phyloP scores from a whole-genome alignment of 1,140 invertebrate genomes.

The Teleopsis dalmanni region DNA sequence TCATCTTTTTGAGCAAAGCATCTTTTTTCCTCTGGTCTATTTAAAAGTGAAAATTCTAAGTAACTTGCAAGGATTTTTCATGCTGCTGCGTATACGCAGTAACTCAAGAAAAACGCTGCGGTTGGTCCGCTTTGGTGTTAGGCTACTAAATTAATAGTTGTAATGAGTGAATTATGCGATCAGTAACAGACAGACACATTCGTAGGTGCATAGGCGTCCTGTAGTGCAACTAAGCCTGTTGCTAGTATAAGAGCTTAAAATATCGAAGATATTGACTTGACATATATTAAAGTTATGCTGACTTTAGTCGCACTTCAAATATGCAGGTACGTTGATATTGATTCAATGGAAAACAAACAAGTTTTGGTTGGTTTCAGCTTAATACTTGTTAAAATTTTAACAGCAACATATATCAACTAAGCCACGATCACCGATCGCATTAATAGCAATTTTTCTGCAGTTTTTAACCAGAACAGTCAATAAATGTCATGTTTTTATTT shows the following conservation, averaged over 20 bases:
- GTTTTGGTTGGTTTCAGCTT: not conserved
- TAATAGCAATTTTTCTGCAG: slow-evolving; percentile 1
- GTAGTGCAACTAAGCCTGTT: no score
- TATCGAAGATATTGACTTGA: no score
- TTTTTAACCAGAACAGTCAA: slow-evolving; percentile 8
- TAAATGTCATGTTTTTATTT: slow-evolving; percentile 9
- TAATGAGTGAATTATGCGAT: slow-evolving; percentile 28
- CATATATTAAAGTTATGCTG: no score
- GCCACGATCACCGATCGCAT: slow-evolving; percentile 6
- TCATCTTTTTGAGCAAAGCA: no score
- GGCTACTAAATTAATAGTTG: slow-evolving; percentile 17
- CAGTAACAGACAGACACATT: slow-evolving; percentile 6
- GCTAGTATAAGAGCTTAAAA: no score
- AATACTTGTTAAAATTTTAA: not conserved
- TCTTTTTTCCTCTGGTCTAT: no score
- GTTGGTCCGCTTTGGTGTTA: slow-evolving; percentile 20
- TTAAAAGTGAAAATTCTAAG: no score
- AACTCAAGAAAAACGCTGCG: slow-evolving; percentile 21
- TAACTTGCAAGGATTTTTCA: not conserved
- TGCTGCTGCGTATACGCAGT: not conserved
- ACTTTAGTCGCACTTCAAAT: no score
- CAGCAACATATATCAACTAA: not conserved
- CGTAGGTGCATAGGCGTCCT: slow-evolving; percentile 29
- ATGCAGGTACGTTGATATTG: no score
- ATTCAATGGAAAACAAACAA: no score